Evolutionary conservation across 2,113 vertebrate genomes (phyloP).

Genomic region (Heterochromis multidens): DNA sequence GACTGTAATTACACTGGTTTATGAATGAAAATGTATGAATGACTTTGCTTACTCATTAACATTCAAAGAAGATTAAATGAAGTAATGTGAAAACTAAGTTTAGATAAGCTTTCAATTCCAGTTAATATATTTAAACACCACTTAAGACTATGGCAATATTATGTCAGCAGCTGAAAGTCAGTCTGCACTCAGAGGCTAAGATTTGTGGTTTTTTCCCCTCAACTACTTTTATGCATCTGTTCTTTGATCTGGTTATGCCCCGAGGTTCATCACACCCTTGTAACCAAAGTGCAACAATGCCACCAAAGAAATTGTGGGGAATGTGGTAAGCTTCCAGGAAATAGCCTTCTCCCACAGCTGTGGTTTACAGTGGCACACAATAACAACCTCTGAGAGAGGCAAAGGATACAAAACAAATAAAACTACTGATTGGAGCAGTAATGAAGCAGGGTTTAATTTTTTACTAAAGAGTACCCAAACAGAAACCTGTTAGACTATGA

Average conservation of each 20-base stretch:
- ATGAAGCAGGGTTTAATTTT: too few relatives aligned
- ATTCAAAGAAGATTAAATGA: neutral
- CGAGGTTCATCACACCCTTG: neutral
- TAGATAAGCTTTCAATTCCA: neutral
- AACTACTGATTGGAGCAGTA: too few relatives aligned
- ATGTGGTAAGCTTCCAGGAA: neutral
- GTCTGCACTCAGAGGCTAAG: neutral
- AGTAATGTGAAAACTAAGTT: accelerated
- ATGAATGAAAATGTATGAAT: neutral
- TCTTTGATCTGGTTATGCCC: neutral
- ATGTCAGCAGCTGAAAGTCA: neutral
- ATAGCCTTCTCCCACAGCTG: neutral
- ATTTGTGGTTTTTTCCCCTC: neutral
- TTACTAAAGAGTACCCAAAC: too few relatives aligned
- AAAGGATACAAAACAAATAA: too few relatives aligned
- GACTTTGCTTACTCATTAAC: neutral
- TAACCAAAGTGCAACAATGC: neutral
- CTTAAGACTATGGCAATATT: neutral
- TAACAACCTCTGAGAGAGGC: neutral
- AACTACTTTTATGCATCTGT: neutral
- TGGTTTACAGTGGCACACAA: neutral
- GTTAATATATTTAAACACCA: neutral
- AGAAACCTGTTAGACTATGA: too few relatives aligned
- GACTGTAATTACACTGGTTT: neutral
- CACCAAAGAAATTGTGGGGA: neutral